Evolutionary conservation across 2,888 invertebrate genomes (phyloP), one percentile per base, ranked within the genome.

Genomic region (Ophion obscuratus): DNA sequence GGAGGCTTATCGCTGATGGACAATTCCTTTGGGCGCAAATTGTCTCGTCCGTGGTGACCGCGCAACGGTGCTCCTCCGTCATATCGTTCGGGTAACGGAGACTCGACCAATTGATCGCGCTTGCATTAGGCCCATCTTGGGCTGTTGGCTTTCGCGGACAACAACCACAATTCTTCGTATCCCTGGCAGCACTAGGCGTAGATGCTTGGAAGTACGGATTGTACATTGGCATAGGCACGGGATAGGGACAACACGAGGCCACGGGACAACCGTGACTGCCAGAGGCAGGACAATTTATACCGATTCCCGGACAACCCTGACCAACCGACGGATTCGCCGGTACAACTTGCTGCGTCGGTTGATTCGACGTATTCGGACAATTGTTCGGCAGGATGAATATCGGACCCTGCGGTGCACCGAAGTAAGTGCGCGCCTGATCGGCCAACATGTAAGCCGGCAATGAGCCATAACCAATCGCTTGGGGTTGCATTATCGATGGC

Each of bases 341-440:
- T n/a, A 10, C 66, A 14, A 80, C n/a, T 20, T 20, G 61, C 71
- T 71, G 61, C 31, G 75, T 17, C 10, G 75, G 70, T 24, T 84
- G 73, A 17, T 31, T 61, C 17, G 73, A 20, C 4, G 88, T 81
- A 68, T 47, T 76, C 2, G 87, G 89, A 76, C 87, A 91, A 67
- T 87, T 89, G 70, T 86, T 89, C 0, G 93, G 93, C 0, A 93
- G 87, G 66, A 93, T 92, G 82, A 93, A 92, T 70, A 93, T 92
- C 27, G 93, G 92, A 40, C 68, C 89, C 31, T 61, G 88, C 40
- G 67, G 89, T 81, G 77, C 78, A 78, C 87, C 84, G 20, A 89
- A 80, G 85, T 88, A 89, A 5, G 88, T 81, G 20, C 92, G 91
- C 40, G 91, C 89, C 75, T 93, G 93, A 14, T 93, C 92, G 17